These are phyloP conservation scores for Asarcornis scutulata DNA, from an alignment of 2,113 vertebrate genomes.

Conservation along the genomic window DNA sequence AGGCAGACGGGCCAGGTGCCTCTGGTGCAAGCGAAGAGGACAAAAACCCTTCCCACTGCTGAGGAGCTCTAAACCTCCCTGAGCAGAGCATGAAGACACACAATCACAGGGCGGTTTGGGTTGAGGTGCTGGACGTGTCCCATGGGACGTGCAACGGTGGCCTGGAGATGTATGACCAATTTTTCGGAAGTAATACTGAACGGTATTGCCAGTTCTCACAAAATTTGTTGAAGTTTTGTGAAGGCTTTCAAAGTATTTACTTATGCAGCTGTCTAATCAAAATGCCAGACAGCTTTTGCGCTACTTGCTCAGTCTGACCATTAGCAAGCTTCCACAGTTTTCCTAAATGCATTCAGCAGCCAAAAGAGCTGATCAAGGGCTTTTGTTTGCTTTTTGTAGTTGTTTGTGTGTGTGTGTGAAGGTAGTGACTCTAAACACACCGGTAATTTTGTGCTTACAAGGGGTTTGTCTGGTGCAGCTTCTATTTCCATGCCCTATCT, in stretches of 20 bases:
- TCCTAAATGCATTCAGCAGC: background rate
- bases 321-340: background rate
- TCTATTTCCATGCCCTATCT: background rate
- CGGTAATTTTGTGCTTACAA: rapidly evolving
- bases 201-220: background rate
- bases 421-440: background rate
- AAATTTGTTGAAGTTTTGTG: background rate
- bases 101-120: too few relatives aligned
- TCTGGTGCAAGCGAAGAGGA: rapidly evolving
- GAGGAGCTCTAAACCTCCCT: background rate
- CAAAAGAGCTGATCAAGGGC: background rate
- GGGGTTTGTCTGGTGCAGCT: background rate
- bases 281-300: rapidly evolving
- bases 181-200: too few relatives aligned
- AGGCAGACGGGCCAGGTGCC: background rate
- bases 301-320: background rate
- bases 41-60: background rate
- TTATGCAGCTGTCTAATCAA: background rate
- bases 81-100: background rate
- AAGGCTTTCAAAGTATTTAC: background rate
- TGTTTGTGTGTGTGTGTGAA: background rate
- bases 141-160: rapidly evolving
- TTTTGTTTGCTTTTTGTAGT: background rate
- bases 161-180: background rate
- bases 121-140: background rate